Evolutionary conservation across 2,888 invertebrate genomes (phyloP).

Genomic region (Eutolmus rufibarbis): DNA sequence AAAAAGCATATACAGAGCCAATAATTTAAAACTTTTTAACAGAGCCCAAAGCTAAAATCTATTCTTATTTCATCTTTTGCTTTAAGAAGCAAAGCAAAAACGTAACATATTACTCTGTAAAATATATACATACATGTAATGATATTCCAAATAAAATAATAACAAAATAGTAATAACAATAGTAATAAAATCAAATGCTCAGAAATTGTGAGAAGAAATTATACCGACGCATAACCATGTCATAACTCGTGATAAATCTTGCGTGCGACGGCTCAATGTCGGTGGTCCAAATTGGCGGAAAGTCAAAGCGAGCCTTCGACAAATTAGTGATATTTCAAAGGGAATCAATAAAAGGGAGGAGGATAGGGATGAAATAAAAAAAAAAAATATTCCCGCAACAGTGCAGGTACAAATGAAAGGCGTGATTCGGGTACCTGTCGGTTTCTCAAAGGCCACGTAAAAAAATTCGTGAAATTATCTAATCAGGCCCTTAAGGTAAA

Average conservation of each 20-base stretch:
- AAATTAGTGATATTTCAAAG: background rate
- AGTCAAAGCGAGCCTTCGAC: background rate
- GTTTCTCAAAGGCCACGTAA: background rate
- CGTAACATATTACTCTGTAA: background rate
- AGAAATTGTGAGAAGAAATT: background rate
- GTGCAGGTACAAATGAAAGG: background rate
- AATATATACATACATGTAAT: too few species aligned
- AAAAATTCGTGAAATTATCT: background rate
- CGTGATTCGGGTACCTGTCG: constrained; percentile 4
- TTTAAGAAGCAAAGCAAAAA: too few species aligned
- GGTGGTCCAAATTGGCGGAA: background rate
- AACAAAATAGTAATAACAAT: too few species aligned
- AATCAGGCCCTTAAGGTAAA: background rate
- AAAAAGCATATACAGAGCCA: too few species aligned
- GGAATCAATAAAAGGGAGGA: background rate
- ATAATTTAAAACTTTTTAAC: too few species aligned
- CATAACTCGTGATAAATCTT: background rate
- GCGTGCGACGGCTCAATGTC: background rate
- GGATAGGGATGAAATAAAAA: background rate
- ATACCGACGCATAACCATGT: background rate
- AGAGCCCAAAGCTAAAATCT: too few species aligned
- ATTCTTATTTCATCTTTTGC: too few species aligned
- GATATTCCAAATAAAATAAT: too few species aligned
- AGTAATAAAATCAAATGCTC: background rate
- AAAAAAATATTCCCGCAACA: background rate